These are phyloP conservation scores for Brachypteracias leptosomus DNA, from an alignment of 2,113 vertebrate species.

Conservation along the genomic window DNA sequence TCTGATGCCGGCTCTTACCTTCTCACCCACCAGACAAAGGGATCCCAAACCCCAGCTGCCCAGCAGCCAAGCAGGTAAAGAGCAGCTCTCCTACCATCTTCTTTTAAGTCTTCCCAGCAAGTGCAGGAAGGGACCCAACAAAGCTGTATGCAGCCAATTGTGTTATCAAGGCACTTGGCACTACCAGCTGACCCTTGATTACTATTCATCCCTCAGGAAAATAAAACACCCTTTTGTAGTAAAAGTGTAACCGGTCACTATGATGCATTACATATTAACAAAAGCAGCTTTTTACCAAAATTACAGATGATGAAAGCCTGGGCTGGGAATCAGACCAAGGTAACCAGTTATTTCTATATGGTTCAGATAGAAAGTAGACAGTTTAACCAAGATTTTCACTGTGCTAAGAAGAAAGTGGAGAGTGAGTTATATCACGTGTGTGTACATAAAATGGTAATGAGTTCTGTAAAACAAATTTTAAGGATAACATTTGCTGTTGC, in stretches of 20 bases:
- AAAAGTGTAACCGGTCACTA: constrained; percentile 59
- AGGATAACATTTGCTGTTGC: neutral
- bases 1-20: neutral
- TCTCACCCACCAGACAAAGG: neutral
- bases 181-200: constrained; percentile 67
- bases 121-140: constrained; percentile 23
- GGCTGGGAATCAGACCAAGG: constrained; percentile 16
- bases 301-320: constrained; percentile 13
- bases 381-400: neutral
- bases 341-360: neutral
- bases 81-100: neutral
- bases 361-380: neutral
- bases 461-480: neutral
- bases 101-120: neutral
- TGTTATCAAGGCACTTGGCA: constrained; percentile 70
- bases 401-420: neutral
- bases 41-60: neutral
- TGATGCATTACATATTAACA: constrained; percentile 44
- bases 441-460: neutral
- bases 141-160: constrained; percentile 68
- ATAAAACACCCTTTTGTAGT: constrained; percentile 67
- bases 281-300: constrained; percentile 60
- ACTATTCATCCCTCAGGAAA: constrained; percentile 63
- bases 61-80: neutral
- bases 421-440: neutral